These are phyloP conservation scores for Araneus ventricosus DNA, from an alignment of 1,140 invertebrate genomes.

Conservation along the genomic window DNA sequence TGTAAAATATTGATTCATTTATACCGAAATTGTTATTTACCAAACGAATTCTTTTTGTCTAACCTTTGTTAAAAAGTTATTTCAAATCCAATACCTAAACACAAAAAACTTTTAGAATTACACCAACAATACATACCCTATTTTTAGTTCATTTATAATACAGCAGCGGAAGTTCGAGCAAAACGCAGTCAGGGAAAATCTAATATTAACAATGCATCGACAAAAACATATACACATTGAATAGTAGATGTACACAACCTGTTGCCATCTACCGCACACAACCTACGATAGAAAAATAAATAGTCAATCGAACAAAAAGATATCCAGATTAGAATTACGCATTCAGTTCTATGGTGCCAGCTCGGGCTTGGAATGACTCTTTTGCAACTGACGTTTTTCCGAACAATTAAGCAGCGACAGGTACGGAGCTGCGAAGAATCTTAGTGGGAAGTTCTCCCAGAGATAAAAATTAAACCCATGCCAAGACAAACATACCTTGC, in stretches of 20 bases:
- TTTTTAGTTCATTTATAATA: not conserved
- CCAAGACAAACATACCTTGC: conserved; percentile 16
- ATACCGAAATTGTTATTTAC: too few relatives aligned
- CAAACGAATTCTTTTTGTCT: too few relatives aligned
- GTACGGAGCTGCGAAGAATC: not conserved
- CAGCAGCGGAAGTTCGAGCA: not conserved
- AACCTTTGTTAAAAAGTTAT: too few relatives aligned
- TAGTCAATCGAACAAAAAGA: not conserved
- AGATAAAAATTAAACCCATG: conserved; percentile 5
- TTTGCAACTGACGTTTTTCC: not conserved
- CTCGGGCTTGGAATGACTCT: not conserved
- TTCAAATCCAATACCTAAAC: too few relatives aligned
- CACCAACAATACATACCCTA: not conserved
- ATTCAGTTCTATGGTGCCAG: not conserved
- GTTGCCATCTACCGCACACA: not conserved
- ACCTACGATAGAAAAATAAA: not conserved
- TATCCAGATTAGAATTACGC: not conserved
- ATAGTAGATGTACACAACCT: not conserved
- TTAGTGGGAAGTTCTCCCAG: not conserved
- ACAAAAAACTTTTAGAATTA: too few relatives aligned
- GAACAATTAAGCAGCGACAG: not conserved
- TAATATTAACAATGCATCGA: not conserved
- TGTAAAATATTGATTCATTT: too few relatives aligned
- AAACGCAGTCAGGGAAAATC: not conserved
- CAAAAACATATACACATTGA: not conserved